Conservation (phyloP, 1,140 invertebrate genomes). For the Apis laboriosa region DNA sequence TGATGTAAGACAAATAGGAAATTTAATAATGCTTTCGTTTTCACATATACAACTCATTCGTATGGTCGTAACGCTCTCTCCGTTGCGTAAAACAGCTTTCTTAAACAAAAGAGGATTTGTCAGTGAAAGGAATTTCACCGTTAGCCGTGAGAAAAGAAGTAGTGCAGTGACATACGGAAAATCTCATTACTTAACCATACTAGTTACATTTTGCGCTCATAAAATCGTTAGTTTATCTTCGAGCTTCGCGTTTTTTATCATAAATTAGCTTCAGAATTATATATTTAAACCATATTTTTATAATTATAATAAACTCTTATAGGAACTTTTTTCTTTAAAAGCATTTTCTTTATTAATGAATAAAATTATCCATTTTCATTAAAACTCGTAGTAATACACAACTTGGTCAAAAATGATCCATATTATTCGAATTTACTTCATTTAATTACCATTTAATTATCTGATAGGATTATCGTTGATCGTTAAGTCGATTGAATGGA, state of each 20-base stretch:
- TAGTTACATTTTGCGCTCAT: constrained; percentile 5
- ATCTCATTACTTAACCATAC: constrained; percentile 45
- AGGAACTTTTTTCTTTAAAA: no score
- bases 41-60: neutral
- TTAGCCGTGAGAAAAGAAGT: constrained; percentile 45
- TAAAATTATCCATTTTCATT: neutral
- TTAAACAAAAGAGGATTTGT: constrained; percentile 45
- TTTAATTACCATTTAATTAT: no score
- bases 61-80: neutral
- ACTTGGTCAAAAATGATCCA: no score
- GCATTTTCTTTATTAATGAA: neutral
- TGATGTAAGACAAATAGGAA: neutral
- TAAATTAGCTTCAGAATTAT: neutral
- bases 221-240: constrained; percentile 30
- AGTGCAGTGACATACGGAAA: constrained; percentile 39
- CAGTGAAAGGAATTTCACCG: constrained; percentile 42
- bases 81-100: constrained; percentile 42
- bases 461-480: no score
- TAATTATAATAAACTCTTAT: neutral
- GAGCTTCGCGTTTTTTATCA: neutral
- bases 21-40: neutral
- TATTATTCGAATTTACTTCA: no score
- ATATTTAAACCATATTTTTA: neutral
- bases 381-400: no score
- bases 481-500: no score